Percentiles rank a stretch among this genome's conserved stretches.
These are phyloP conservation scores for Stichodactyla helianthus DNA, from an alignment of 64 coral and sea anemone species.

Conservation along the genomic window DNA sequence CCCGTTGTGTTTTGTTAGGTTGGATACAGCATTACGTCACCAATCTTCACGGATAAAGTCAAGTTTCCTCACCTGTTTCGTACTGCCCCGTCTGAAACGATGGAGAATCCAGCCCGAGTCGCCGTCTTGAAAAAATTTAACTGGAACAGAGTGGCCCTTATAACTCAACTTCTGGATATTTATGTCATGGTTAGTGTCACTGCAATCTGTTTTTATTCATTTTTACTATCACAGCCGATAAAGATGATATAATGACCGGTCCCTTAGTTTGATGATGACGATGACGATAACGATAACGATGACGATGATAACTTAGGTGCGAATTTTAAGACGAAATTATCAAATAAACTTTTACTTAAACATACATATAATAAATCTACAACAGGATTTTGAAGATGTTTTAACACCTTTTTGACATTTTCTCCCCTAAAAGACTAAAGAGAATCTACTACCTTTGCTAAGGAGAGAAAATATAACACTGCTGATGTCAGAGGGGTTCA, in stretches of 20 bases:
- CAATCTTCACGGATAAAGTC: conserved; percentile 48
- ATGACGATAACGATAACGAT: no score
- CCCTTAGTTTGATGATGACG: no score
- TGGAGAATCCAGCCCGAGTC: conserved; percentile 57
- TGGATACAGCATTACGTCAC: conserved; percentile 57
- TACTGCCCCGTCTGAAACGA: conserved; percentile 50
- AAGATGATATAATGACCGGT: no score
- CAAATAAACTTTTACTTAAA: no score
- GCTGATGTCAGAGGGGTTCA: conserved; percentile 39
- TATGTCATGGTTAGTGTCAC: conserved; percentile 40
- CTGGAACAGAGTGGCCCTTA: conserved; percentile 50
- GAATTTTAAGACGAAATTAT: no score
- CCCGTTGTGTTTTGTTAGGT: conserved; percentile 20
- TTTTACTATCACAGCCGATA: neutral
- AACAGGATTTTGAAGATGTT: neutral
- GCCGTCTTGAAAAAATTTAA: conserved; percentile 46
- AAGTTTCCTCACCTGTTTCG: conserved; percentile 60
- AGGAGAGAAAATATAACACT: conserved; percentile 45
- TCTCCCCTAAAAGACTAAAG: conserved; percentile 41
- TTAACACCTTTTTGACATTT: neutral
- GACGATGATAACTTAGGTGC: no score
- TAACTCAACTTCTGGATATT: conserved; percentile 44
- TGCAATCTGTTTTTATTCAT: neutral
- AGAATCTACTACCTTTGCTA: conserved; percentile 32
- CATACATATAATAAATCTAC: no score